Percentiles rank a stretch among this genome's conserved stretches.
phyloP scores from a whole-genome alignment of 2,113 vertebrate species.

The Chloropsis cyanopogon region DNA sequence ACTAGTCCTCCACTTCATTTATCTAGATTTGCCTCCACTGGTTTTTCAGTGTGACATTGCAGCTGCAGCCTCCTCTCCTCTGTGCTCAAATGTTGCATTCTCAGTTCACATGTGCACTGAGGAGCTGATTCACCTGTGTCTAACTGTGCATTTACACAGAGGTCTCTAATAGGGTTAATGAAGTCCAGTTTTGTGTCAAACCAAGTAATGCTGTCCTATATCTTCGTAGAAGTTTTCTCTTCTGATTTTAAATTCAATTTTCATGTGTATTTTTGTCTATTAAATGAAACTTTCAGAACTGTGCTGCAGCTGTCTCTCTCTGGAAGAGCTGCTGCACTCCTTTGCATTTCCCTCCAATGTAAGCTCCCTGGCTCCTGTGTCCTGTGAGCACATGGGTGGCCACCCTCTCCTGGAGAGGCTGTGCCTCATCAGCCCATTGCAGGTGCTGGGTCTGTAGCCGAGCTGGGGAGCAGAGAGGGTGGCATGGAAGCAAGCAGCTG shows the following conservation, averaged over 20 bases:
- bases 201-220: neutral
- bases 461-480: neutral
- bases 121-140: neutral
- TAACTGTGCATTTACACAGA: neutral
- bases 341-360: neutral
- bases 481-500: neutral
- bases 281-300: neutral
- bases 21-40: neutral
- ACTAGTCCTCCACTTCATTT: neutral
- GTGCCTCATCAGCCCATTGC: neutral
- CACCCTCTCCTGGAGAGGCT: neutral
- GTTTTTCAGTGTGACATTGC: neutral
- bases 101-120: neutral
- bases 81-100: fast-evolving
- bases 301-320: neutral
- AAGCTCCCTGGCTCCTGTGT: neutral
- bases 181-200: neutral
- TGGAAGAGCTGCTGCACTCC: neutral
- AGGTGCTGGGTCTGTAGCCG: neutral
- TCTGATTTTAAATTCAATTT: neutral
- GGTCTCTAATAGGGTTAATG: neutral
- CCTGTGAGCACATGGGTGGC: fast-evolving
- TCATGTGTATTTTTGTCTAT: neutral
- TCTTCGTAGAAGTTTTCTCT: neutral
- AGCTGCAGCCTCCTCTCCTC: neutral